phyloP scores from a whole-genome alignment of 2,797 vertebrate species.

The Kryptolebias ocellatus region DNA sequence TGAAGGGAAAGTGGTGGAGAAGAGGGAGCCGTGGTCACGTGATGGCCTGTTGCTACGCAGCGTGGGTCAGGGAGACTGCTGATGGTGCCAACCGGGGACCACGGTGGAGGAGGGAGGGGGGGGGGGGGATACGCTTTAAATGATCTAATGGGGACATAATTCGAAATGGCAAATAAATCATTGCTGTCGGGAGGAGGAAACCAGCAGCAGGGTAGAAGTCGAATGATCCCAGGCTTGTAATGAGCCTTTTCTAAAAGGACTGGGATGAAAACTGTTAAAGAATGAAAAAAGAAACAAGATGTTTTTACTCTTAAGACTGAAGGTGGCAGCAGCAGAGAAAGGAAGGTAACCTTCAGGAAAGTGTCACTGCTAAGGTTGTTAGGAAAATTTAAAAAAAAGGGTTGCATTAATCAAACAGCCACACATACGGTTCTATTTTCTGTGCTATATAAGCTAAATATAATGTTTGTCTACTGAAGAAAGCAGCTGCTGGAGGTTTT shows the following conservation, averaged over 20 bases:
- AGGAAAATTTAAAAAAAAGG: too few species aligned
- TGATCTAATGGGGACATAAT: conserved; percentile 8
- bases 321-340: background rate
- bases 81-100: conserved; percentile 28
- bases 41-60: conserved; percentile 66
- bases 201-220: background rate
- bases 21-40: conserved; percentile 43
- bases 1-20: conserved; percentile 19
- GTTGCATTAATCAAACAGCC: too few species aligned
- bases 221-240: background rate
- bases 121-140: background rate
- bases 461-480: too few species aligned
- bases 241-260: background rate
- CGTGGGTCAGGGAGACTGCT: conserved; percentile 29
- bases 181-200: background rate
- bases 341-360: background rate
- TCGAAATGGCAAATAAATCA: conserved; percentile 9
- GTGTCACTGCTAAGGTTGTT: too few species aligned
- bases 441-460: too few species aligned
- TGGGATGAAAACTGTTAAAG: conserved; percentile 7
- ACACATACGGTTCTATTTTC: too few species aligned
- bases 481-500: too few species aligned
- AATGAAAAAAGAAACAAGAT: background rate
- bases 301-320: background rate
- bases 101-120: too few species aligned